Evolutionary conservation across 2,888 invertebrate species (phyloP).

Genomic region (Drosophila nr. perissopoda): DNA sequence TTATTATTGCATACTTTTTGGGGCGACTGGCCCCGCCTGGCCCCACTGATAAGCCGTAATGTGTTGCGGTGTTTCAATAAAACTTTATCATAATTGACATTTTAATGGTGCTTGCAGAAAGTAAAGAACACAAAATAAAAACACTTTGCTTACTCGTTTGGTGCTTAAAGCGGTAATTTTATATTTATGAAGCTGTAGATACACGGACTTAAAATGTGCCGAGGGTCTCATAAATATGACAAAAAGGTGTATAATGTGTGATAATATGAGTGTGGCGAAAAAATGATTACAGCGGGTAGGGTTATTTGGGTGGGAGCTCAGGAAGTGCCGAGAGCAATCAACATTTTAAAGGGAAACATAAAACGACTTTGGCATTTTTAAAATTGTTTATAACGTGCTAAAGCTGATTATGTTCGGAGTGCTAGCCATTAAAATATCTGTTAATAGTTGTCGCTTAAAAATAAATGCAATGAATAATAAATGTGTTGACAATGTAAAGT

Average conservation of each 20-base stretch:
- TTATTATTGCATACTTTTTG: constrained; percentile 69
- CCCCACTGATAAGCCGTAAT: constrained; percentile 72
- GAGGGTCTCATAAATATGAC: constrained; percentile 55
- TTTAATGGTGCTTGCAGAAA: constrained; percentile 64
- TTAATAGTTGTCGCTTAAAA: background rate
- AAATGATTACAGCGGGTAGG: background rate
- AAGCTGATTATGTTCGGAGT: background rate
- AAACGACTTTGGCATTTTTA: background rate
- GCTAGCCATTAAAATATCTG: background rate
- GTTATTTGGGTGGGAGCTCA: background rate
- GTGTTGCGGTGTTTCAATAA: constrained; percentile 76
- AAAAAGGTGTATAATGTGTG: constrained; percentile 57
- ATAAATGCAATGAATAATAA: background rate
- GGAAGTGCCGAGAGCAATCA: background rate
- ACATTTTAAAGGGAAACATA: background rate
- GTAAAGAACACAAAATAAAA: constrained; percentile 6
- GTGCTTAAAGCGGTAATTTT: constrained; percentile 55
- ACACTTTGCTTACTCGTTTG: constrained; percentile 32
- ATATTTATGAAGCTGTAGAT: constrained; percentile 62
- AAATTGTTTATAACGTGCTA: background rate
- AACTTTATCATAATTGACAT: constrained; percentile 80
- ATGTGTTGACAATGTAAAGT: background rate
- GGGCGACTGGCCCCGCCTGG: constrained; percentile 38
- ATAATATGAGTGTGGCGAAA: constrained; percentile 42
- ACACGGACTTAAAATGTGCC: constrained; percentile 48